Evolutionary conservation across 2,888 invertebrate species (phyloP).

Genomic region (Dastarcus helophoroides): DNA sequence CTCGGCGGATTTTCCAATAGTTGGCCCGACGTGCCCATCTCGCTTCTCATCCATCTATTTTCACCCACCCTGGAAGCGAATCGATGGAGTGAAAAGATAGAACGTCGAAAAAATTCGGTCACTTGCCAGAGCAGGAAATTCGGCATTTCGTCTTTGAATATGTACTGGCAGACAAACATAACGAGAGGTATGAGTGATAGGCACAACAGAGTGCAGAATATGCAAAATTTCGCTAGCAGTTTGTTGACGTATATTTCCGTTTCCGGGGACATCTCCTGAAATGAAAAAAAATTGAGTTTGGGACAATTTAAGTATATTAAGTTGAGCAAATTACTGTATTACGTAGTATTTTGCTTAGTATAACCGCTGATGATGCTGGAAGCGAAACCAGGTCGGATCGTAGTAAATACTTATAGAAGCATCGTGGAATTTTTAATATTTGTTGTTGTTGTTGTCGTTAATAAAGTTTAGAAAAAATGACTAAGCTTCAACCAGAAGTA

Average conservation of each 20-base stretch:
- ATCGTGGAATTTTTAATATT: no score
- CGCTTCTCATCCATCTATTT: constrained; percentile 45
- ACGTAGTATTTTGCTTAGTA: no score
- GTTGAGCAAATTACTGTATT: no score
- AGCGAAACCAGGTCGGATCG: no score
- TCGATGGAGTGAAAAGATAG: neutral
- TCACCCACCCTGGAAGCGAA: constrained; percentile 42
- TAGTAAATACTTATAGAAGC: no score
- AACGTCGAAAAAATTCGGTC: neutral
- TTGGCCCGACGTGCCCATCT: constrained; percentile 50
- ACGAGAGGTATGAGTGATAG: constrained; percentile 22
- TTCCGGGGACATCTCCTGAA: constrained; percentile 13
- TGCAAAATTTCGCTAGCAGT: constrained; percentile 16
- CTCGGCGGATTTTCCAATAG: constrained; percentile 42
- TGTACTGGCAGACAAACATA: constrained; percentile 18
- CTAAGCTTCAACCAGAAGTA: no score
- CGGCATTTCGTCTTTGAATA: constrained; percentile 23
- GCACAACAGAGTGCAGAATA: constrained; percentile 17
- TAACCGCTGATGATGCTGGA: no score
- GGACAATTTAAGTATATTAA: no score
- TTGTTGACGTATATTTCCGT: constrained; percentile 19
- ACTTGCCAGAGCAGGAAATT: constrained; percentile 31
- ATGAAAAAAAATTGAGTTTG: constrained; percentile 2
- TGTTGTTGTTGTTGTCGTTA: no score
- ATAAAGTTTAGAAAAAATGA: no score